phyloP scores from a whole-genome alignment of 2,113 vertebrate species.

The Todiramphus chloris region DNA sequence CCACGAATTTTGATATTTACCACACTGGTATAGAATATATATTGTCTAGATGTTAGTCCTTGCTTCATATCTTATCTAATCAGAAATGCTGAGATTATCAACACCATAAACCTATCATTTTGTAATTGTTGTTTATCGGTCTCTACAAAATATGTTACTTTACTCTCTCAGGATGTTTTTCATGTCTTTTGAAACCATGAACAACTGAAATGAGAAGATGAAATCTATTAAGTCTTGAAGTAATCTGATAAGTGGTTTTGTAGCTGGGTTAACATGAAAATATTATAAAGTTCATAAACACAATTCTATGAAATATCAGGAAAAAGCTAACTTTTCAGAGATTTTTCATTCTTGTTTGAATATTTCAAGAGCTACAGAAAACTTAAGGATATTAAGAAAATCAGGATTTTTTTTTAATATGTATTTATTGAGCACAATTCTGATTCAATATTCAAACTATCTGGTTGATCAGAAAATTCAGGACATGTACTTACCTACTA shows the following conservation, averaged over 20 bases:
- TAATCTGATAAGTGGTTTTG: neutral
- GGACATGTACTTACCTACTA: neutral
- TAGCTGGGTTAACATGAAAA: neutral
- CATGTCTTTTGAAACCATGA: neutral
- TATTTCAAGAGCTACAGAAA: neutral
- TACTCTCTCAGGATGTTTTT: neutral
- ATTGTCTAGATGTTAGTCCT: neutral
- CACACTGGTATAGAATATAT: accelerated
- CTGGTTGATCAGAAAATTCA: neutral
- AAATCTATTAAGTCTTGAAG: neutral
- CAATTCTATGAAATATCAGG: neutral
- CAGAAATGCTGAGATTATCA: neutral
- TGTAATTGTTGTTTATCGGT: neutral
- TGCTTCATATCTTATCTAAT: neutral
- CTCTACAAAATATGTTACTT: neutral
- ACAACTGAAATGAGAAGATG: neutral
- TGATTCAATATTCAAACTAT: neutral
- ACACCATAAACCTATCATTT: neutral
- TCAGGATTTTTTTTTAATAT: neutral
- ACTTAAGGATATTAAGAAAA: neutral
- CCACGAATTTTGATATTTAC: neutral
- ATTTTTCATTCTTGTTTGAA: neutral
- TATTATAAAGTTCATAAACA: neutral
- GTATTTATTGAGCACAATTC: neutral
- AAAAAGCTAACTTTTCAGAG: neutral